phyloP scores from a whole-genome alignment of 1,140 invertebrate species.

The Brachystomella parvula region DNA sequence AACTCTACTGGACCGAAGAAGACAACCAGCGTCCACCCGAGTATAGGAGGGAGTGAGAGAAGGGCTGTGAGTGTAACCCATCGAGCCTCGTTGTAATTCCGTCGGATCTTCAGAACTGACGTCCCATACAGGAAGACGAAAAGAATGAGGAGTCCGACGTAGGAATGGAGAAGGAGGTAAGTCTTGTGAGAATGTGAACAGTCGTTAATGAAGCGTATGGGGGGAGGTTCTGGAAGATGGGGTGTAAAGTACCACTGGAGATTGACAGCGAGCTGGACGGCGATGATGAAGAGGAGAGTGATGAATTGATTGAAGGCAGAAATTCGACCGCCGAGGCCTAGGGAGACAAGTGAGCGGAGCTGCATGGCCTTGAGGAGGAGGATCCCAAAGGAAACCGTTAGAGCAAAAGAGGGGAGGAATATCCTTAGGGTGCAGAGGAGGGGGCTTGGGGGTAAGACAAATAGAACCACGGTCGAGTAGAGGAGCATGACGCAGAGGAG shows the following conservation, averaged over 20 bases:
- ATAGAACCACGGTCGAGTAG: conserved; percentile 45
- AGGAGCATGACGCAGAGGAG: conserved; percentile 45
- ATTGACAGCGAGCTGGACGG: conserved; percentile 42
- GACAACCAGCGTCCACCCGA: conserved; percentile 40
- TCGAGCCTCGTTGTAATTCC: conserved; percentile 42
- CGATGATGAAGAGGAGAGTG: conserved; percentile 43
- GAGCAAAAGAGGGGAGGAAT: conserved; percentile 40
- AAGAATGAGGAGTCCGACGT: conserved; percentile 40
- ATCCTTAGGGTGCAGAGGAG: conserved; percentile 42
- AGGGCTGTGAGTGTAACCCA: conserved; percentile 40
- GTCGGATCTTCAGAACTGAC: conserved; percentile 41
- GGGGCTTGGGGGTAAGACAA: conserved; percentile 43
- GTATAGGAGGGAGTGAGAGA: conserved; percentile 40
- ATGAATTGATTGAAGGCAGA: conserved; percentile 43
- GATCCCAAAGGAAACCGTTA: conserved; percentile 42
- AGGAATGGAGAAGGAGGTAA: conserved; percentile 42
- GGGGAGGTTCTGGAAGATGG: conserved; percentile 7
- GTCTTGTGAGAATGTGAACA: conserved; percentile 37
- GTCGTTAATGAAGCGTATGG: conserved; percentile 14
- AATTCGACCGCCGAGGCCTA: conserved; percentile 44
- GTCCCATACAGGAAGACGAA: conserved; percentile 40
- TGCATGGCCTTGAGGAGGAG: conserved; percentile 44
- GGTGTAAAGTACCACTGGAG: conserved; percentile 41
- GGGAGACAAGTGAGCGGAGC: conserved; percentile 40
- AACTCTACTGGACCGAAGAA: conserved; percentile 36